Evolutionary conservation across 2,888 invertebrate species (phyloP).

Genomic region (Tineola bisselliella): DNA sequence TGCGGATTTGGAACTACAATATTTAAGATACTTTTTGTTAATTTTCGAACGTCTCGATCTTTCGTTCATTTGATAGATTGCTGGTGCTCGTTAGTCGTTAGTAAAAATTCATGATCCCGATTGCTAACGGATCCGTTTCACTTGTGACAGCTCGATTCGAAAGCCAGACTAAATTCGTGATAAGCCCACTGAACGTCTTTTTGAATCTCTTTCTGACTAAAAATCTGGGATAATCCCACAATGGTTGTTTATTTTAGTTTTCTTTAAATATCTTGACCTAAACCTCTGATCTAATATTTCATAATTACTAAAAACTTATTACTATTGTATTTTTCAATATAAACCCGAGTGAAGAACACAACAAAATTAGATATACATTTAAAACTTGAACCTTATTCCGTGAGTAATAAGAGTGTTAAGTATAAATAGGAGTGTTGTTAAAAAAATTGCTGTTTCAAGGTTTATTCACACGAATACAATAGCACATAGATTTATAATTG

Average conservation of each 20-base stretch:
- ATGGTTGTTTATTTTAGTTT: background rate
- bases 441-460: background rate
- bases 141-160: too few species aligned
- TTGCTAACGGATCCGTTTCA: too few species aligned
- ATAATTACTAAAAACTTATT: background rate
- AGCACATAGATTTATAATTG: conserved; percentile 2
- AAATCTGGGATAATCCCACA: too few species aligned
- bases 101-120: too few species aligned
- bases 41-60: too few species aligned
- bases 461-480: conserved; percentile 5
- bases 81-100: too few species aligned
- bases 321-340: background rate
- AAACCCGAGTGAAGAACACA: background rate
- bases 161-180: too few species aligned
- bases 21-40: too few species aligned
- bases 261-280: background rate
- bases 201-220: too few species aligned
- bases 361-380: background rate
- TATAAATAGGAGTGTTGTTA: background rate
- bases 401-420: background rate
- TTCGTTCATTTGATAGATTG: too few species aligned
- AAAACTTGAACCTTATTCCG: background rate
- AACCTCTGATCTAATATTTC: background rate
- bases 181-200: too few species aligned
- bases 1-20: too few species aligned